These are phyloP conservation scores for Palythoa caribaeorum DNA, from an alignment of 92 coral and sea anemone species.

Conservation along the genomic window DNA sequence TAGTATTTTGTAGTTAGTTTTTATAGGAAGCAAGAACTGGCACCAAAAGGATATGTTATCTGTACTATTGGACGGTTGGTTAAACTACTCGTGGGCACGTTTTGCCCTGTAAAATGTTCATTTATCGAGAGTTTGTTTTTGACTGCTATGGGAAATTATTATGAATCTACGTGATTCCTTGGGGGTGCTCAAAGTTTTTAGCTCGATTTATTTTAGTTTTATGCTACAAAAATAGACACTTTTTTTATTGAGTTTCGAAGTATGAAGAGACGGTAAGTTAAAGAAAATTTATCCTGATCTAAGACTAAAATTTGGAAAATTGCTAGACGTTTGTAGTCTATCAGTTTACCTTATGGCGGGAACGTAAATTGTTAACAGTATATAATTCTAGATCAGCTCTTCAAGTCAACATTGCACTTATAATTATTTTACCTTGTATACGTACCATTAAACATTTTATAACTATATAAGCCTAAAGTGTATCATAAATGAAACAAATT, in stretches of 20 bases:
- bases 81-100: background rate
- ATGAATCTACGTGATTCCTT: background rate
- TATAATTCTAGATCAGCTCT: too few relatives aligned
- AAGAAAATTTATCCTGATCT: too few relatives aligned
- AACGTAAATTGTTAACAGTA: too few relatives aligned
- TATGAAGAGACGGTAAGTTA: background rate
- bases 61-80: constrained; percentile 14
- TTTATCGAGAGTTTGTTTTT: background rate
- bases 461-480: too few relatives aligned
- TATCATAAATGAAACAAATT: too few relatives aligned
- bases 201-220: background rate
- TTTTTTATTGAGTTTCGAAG: background rate
- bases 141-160: background rate
- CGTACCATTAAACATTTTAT: too few relatives aligned
- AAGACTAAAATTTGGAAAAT: too few relatives aligned
- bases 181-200: too few relatives aligned
- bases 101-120: background rate
- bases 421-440: too few relatives aligned
- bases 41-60: background rate
- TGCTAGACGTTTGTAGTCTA: too few relatives aligned
- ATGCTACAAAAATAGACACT: background rate
- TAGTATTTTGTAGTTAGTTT: constrained; percentile 46
- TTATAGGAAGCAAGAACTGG: constrained; percentile 43
- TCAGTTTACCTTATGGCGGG: too few relatives aligned
- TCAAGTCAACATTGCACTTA: too few relatives aligned